Evolutionary conservation across 2,113 vertebrate genomes (phyloP), one percentile per base, ranked within the genome.

Genomic region (Typhlomys cinereus): DNA sequence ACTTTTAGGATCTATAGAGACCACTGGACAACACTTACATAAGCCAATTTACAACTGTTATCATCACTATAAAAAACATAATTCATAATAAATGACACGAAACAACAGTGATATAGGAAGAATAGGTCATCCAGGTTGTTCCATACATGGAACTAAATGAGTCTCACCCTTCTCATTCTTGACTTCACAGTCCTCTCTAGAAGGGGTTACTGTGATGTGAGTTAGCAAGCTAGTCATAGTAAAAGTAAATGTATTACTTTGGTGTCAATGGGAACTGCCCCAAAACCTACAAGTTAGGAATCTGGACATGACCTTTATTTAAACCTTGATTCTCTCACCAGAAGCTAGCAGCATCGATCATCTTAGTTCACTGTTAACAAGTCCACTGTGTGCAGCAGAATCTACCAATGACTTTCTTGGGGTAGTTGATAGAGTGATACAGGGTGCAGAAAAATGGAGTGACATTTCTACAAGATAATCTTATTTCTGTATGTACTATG

Each of bases 1-100:
- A 88, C 69, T 86, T 93, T 95, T 36, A 95, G 92, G 70, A 59
- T 41, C 69, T 78, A 83, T 3, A 54, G 80, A 27, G 85, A 80
- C 57, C 34, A 2, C 57, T 48, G n/a, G 36, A 71, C 23, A n/a
- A n/a, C 27, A 61, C 20, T 73, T 81, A 82, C 25, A 41, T 2
- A 69, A 91, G 54, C 92, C 27, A 62, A 4, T 74, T 74, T 48
- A 82, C 20, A 61, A 31, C 31, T 69, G 74, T 15, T 79, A 62
- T 66, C 41, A 44, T 3, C 50, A n/a, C 41, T 69, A 75, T 15
- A 62, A 61, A 50, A 85, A 74, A 66, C 8, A n/a, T 9, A 79
- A 91, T 61, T 29, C 50, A 8, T 25, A 62, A 80, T 44, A 62
- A 44, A n/a, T 18, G 52, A 85, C 31, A 67, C 52, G 74, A 59